Conservation (phyloP, 2,797 vertebrate genomes). For the Enteromius argenteus region DNA sequence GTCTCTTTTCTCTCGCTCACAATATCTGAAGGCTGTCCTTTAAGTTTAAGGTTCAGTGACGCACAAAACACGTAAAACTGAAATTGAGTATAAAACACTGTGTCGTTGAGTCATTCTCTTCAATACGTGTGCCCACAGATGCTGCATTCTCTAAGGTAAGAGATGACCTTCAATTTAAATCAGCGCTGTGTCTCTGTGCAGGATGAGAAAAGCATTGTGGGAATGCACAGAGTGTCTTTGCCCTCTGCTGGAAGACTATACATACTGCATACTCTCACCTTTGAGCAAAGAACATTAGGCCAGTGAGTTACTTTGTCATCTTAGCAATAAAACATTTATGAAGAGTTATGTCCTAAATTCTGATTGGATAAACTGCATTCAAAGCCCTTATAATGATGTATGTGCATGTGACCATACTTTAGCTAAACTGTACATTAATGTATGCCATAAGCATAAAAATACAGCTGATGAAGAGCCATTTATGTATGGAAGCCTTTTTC, state of each 20-base stretch:
- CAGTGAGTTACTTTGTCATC: neutral
- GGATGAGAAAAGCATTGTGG: slow-evolving; percentile 41
- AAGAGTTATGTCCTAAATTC: neutral
- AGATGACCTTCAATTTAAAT: slow-evolving; percentile 57
- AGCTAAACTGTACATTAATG: neutral
- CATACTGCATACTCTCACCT: slow-evolving; percentile 19
- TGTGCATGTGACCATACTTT: too few relatives aligned
- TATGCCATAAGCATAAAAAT: neutral
- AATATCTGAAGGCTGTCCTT: slow-evolving; percentile 23
- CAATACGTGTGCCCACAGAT: neutral
- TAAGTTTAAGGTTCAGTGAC: slow-evolving; percentile 16
- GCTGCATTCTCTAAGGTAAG: slow-evolving; percentile 52
- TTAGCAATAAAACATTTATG: neutral
- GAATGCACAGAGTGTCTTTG: slow-evolving; percentile 18
- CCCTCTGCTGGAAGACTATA: slow-evolving; percentile 46
- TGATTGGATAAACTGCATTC: neutral
- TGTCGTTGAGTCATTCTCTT: slow-evolving; percentile 12
- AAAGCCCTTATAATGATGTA: neutral
- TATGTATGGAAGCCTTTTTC: neutral
- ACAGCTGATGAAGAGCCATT: neutral
- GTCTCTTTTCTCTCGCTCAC: slow-evolving; percentile 21
- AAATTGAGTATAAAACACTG: neutral
- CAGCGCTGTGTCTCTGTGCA: slow-evolving; percentile 59
- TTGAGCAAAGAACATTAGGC: neutral
- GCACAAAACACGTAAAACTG: neutral